These are phyloP conservation scores for Uromys caudimaculatus DNA, from an alignment of 2,797 vertebrate genomes.

Conservation along the genomic window DNA sequence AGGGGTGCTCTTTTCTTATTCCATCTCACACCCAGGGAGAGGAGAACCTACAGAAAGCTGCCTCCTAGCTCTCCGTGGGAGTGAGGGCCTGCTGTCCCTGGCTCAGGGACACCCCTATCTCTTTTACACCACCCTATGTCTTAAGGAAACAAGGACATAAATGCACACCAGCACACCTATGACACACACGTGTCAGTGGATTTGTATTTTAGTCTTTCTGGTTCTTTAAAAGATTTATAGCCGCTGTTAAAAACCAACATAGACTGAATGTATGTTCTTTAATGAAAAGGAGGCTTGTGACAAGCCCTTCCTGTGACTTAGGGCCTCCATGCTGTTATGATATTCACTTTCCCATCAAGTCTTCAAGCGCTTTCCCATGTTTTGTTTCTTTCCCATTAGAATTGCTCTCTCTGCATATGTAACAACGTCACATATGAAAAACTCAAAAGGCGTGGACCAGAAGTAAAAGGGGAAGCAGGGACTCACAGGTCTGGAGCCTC, in stretches of 20 bases:
- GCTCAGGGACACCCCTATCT: rapidly evolving
- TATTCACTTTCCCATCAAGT: background rate
- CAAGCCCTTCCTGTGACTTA: background rate
- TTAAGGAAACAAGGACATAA: background rate
- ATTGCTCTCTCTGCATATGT: background rate
- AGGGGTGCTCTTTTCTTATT: background rate
- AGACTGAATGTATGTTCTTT: too few species aligned
- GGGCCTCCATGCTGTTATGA: background rate
- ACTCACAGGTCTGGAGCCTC: rapidly evolving
- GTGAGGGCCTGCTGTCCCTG: rapidly evolving
- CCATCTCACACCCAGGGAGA: rapidly evolving
- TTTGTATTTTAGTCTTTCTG: background rate
- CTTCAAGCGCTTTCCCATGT: background rate
- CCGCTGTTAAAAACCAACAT: background rate
- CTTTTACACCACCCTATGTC: rapidly evolving
- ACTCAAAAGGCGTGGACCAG: rapidly evolving
- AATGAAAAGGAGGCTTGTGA: background rate
- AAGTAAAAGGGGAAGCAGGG: background rate
- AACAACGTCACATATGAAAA: background rate
- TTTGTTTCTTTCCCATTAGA: background rate
- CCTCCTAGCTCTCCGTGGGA: rapidly evolving
- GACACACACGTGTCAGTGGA: background rate
- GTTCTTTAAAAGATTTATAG: background rate
- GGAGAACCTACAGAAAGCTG: rapidly evolving
- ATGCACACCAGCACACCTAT: too few species aligned